Evolutionary conservation across 1,140 invertebrate species (phyloP).

Genomic region (Drosophila lacteicornis): DNA sequence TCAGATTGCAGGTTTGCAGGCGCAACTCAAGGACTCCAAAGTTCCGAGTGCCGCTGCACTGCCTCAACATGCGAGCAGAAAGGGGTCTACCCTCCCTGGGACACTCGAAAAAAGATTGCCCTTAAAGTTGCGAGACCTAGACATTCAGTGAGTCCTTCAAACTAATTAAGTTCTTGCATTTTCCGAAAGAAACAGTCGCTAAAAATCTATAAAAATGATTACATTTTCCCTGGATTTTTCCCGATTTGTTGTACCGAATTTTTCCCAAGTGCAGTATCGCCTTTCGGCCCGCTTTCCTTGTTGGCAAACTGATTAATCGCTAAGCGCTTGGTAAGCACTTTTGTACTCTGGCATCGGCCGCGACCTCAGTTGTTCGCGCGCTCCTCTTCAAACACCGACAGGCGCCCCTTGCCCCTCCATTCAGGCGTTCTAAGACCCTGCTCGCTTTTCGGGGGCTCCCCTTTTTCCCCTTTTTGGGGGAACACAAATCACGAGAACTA

Average conservation of each 20-base stretch:
- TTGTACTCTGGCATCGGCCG: constrained; percentile 48
- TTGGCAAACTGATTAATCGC: constrained; percentile 80
- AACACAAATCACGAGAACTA: constrained; percentile 75
- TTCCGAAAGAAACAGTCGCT: too few species aligned
- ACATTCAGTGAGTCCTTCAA: neutral
- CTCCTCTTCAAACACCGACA: constrained; percentile 16
- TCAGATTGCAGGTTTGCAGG: constrained; percentile 26
- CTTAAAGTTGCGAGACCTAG: neutral
- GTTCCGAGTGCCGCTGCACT: constrained; percentile 50
- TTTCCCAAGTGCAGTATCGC: constrained; percentile 27
- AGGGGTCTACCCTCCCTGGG: neutral
- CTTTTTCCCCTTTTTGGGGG: neutral
- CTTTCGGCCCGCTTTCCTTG: constrained; percentile 46
- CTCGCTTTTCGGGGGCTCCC: constrained; percentile 10
- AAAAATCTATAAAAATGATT: neutral
- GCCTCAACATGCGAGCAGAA: constrained; percentile 25
- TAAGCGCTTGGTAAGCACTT: constrained; percentile 81
- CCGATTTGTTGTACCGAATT: neutral
- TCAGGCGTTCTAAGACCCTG: constrained; percentile 1
- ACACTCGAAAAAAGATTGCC: constrained; percentile 24
- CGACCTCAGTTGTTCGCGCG: constrained; percentile 48
- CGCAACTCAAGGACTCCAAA: constrained; percentile 67
- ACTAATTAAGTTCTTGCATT: neutral
- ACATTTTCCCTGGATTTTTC: neutral
- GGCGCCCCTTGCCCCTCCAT: neutral